Percentiles rank a stretch among this genome's conserved stretches.
Evolutionary conservation across 2,888 invertebrate genomes (phyloP).

Genomic region (Himalopsyche kuldschensis): DNA sequence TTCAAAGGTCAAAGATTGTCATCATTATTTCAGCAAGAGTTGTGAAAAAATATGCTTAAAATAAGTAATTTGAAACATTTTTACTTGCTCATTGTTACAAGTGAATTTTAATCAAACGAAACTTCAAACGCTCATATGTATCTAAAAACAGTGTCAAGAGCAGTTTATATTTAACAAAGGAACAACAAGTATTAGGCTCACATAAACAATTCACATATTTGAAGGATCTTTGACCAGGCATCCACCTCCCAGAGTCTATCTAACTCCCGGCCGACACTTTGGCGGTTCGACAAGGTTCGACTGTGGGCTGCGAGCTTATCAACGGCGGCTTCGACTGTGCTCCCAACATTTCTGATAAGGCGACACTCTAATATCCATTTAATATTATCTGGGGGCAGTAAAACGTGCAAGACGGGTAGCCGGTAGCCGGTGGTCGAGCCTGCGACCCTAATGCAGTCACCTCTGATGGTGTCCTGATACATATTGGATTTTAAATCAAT

Average conservation of each 20-base stretch:
- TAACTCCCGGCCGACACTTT: conserved; percentile 15
- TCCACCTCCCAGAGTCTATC: conserved; percentile 7
- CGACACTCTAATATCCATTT: conserved; percentile 34
- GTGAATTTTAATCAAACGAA: no score
- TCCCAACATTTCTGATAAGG: conserved; percentile 4
- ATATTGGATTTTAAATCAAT: background rate
- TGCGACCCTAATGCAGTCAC: background rate
- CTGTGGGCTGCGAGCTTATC: background rate
- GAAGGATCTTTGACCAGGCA: background rate
- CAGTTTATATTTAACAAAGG: no score
- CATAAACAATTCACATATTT: background rate
- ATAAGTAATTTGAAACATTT: no score
- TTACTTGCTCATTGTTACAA: no score
- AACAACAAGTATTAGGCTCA: no score
- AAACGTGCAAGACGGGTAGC: conserved; percentile 37
- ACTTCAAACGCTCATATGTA: no score
- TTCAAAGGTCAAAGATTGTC: no score
- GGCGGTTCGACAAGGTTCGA: background rate
- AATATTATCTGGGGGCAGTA: conserved; percentile 24
- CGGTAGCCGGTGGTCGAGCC: background rate
- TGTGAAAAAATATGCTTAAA: no score
- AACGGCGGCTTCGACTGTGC: background rate
- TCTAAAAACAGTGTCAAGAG: no score
- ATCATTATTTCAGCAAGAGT: no score
- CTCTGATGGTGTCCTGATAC: background rate